Evolutionary conservation across 2,113 vertebrate species (phyloP), one percentile per base, ranked within the genome.

Genomic region (Dendropsophus ebraccatus): DNA sequence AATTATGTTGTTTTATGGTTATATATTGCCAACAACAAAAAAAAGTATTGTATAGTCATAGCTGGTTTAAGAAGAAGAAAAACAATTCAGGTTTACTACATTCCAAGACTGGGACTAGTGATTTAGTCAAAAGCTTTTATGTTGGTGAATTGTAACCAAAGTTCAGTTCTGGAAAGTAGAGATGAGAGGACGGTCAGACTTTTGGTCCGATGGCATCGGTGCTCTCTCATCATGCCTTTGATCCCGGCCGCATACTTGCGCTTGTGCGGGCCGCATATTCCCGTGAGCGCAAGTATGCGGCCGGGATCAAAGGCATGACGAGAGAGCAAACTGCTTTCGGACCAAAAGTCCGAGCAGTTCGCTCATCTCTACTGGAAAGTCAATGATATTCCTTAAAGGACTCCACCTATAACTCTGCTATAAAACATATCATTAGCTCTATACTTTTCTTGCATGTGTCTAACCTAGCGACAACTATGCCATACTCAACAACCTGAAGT

Each of bases 381-480:
- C 45, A 81, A 25, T 58, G 54, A 35, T 60, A 35, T 79, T 28
- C 35, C 35, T 58, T 79, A 35, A 28, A 78, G 49, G 19, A 56
- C 19, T 37, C 76, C 58, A 28, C 41, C 45, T 81, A 65, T 81
- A 25, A 47, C 78, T 47, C 37, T 9, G 23, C 30, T 74, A 49
- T 74, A 77, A 35, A 47, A 28, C 49, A 77, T 77, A 45, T 45
- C 11, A 11, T 47, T 28, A 80, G 54, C n/a, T 56, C 32, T 47
- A 30, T 47, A 81, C 5, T 19, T 50, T 77, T 7, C 78, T 1
- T 65, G 78, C 78, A 81, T 81, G 78, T 47, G 54, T 80, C 56
- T 80, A 80, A 80, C 77, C 77, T 32, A 52, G 47, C 25, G 30
- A 54, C 49, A 28, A 52, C 35, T 35, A n/a, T 58, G 30, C 75